phyloP scores from a whole-genome alignment of 2,888 invertebrate genomes.

The Ceraclea dissimilis region DNA sequence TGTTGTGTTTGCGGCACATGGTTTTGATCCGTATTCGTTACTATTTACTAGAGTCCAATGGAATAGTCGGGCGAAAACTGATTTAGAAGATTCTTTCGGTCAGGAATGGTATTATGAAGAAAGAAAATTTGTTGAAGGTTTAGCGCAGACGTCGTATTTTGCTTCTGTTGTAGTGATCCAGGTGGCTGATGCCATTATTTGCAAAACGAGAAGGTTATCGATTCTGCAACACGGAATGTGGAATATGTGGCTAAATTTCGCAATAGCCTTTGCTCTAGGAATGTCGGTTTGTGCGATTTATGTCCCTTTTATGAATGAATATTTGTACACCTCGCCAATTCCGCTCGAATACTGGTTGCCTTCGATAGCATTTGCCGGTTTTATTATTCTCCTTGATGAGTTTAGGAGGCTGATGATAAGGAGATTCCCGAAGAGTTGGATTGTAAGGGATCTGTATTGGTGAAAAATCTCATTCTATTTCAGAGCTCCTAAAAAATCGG shows the following conservation, averaged over 20 bases:
- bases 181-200: constrained; percentile 69
- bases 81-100: constrained; percentile 64
- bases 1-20: constrained; percentile 69
- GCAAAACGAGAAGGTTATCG: constrained; percentile 69
- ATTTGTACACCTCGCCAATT: constrained; percentile 63
- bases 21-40: constrained; percentile 62
- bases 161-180: constrained; percentile 71
- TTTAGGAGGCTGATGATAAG: constrained; percentile 61
- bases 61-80: constrained; percentile 57
- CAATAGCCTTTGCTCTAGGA: constrained; percentile 55
- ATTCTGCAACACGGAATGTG: constrained; percentile 69
- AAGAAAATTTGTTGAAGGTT: constrained; percentile 61
- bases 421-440: constrained; percentile 58
- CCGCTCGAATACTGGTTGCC: constrained; percentile 63
- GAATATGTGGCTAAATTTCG: constrained; percentile 56
- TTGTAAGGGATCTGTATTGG: constrained; percentile 70
- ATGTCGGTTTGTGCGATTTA: constrained; percentile 61
- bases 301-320: constrained; percentile 57
- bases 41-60: constrained; percentile 63
- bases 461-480: no score
- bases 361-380: constrained; percentile 62
- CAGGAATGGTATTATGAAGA: constrained; percentile 66
- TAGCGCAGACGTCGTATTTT: constrained; percentile 74
- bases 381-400: constrained; percentile 72
- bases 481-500: no score